Evolutionary conservation across 1,140 invertebrate species (phyloP).

Genomic region (Gryllus bimaculatus): DNA sequence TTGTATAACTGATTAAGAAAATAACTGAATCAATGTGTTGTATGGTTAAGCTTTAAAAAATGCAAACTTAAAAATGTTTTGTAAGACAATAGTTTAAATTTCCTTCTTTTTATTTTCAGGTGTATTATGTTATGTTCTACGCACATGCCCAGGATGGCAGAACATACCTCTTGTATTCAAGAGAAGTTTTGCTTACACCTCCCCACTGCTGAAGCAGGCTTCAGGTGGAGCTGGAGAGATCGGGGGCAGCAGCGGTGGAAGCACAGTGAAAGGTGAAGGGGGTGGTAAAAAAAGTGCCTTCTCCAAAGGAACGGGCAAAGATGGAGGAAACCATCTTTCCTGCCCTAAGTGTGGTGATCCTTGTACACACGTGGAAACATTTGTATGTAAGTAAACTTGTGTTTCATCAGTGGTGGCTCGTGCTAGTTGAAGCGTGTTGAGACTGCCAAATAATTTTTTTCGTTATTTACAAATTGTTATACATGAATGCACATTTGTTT

Average conservation of each 20-base stretch:
- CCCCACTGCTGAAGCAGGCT: not conserved
- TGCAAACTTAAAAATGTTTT: too few relatives aligned
- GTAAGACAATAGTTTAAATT: not conserved
- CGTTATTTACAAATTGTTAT: slow-evolving; percentile 3
- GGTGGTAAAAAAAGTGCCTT: slow-evolving; percentile 25
- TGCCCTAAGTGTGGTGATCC: slow-evolving; percentile 95
- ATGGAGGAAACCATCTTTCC: slow-evolving; percentile 52
- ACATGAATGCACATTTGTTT: not conserved
- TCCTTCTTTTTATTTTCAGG: not conserved
- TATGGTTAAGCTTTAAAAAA: too few relatives aligned
- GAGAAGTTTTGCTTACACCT: not conserved
- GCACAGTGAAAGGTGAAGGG: slow-evolving; percentile 18
- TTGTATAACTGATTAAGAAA: too few relatives aligned
- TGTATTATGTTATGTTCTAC: not conserved
- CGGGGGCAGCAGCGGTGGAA: not conserved
- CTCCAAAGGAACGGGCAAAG: slow-evolving; percentile 30
- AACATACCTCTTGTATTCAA: not conserved
- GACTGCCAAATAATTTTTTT: not conserved
- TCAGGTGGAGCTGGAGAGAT: not conserved
- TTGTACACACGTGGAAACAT: slow-evolving; percentile 92
- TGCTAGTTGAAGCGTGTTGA: not conserved
- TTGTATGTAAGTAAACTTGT: slow-evolving; percentile 63
- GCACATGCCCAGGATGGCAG: not conserved
- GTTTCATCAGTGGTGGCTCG: not conserved
- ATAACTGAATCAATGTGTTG: too few relatives aligned